Conservation (phyloP, 2,888 invertebrate genomes). For the Poecilobothrus nobilitatus region DNA sequence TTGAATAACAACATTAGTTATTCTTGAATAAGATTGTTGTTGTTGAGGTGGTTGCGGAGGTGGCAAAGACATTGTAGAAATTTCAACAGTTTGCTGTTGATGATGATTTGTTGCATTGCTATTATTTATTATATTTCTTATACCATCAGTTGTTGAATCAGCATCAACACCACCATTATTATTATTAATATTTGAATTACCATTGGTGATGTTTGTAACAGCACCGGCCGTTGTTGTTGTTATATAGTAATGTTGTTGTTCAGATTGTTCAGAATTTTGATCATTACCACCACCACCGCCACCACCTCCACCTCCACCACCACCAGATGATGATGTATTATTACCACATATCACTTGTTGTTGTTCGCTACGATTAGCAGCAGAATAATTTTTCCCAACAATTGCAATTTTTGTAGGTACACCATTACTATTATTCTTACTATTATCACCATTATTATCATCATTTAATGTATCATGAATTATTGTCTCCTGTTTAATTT, state of each 20-base stretch:
- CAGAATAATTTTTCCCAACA: background rate
- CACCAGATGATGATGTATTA: conserved; percentile 2
- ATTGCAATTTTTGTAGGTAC: conserved; percentile 6
- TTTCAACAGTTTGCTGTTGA: conserved; percentile 26
- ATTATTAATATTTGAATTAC: conserved; percentile 11
- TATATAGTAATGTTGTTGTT: conserved; percentile 8
- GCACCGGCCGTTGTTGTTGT: background rate
- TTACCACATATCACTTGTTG: background rate
- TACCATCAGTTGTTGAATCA: background rate
- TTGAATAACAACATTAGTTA: conserved; percentile 7
- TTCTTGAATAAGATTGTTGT: background rate
- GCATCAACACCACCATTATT: conserved; percentile 5
- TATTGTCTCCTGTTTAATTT: conserved; percentile 4
- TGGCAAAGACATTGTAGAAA: conserved; percentile 36
- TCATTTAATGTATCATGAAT: background rate
- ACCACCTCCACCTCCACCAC: background rate
- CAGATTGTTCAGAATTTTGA: background rate
- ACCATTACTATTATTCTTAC: background rate
- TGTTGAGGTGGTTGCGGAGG: conserved; percentile 13
- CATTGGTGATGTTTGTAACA: background rate
- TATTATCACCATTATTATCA: conserved; percentile 3
- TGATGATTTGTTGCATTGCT: conserved; percentile 16
- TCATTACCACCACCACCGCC: background rate
- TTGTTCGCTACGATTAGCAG: background rate
- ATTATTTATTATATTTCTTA: background rate